Conservation (phyloP, 2,888 invertebrate genomes). For the Apodemia mormo region DNA sequence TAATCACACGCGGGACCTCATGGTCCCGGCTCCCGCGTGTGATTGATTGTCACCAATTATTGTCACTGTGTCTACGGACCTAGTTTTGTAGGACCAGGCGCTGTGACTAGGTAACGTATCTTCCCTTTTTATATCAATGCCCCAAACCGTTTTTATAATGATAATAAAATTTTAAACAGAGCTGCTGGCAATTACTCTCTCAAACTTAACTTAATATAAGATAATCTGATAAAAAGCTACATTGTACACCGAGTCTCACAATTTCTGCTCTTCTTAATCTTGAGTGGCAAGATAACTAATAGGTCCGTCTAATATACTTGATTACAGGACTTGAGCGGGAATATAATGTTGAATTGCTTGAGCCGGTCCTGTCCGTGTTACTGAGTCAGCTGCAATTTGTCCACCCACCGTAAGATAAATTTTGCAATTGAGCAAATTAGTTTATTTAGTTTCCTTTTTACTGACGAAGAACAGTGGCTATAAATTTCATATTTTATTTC, state of each 20-base stretch:
- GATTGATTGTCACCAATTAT: too few species aligned
- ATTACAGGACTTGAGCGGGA: conserved; percentile 36
- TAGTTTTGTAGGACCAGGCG: too few species aligned
- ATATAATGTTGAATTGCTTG: conserved; percentile 35
- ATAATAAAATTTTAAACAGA: too few species aligned
- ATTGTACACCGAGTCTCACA: conserved; percentile 3
- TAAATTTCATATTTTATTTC: too few species aligned
- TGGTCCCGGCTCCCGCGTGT: too few species aligned
- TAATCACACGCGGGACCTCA: too few species aligned
- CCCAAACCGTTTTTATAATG: too few species aligned
- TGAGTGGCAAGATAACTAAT: conserved; percentile 31
- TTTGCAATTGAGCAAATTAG: conserved; percentile 43
- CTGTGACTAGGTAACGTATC: too few species aligned
- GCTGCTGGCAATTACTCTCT: background rate
- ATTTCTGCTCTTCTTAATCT: conserved; percentile 25
- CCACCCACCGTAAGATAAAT: conserved; percentile 42
- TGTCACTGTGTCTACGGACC: too few species aligned
- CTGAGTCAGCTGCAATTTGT: conserved; percentile 45
- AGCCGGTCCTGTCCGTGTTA: conserved; percentile 35
- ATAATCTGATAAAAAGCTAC: conserved; percentile 2
- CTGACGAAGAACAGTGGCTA: too few species aligned
- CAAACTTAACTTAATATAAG: background rate
- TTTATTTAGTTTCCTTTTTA: conserved; percentile 40
- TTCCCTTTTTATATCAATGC: too few species aligned
- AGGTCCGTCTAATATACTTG: conserved; percentile 32